These are phyloP conservation scores for Camarhynchus parvulus DNA, from an alignment of 2,113 vertebrate species.

Conservation along the genomic window DNA sequence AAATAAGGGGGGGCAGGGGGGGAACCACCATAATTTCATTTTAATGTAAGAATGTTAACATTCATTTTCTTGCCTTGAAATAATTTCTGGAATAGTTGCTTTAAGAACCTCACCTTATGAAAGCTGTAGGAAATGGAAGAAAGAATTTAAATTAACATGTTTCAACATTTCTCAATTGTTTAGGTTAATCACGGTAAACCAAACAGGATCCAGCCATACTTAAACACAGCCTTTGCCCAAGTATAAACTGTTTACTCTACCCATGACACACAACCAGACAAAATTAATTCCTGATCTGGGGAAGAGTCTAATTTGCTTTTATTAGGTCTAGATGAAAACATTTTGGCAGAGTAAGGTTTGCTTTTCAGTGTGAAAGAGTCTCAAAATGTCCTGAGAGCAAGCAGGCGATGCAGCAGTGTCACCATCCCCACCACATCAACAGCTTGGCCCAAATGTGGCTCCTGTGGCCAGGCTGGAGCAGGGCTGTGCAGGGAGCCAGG, in stretches of 20 bases:
- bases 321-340: background rate
- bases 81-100: conserved; percentile 58
- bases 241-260: conserved; percentile 59
- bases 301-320: conserved; percentile 27
- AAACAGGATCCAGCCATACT: conserved; percentile 51
- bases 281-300: conserved; percentile 45
- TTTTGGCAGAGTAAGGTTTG: background rate
- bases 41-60: background rate
- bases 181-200: conserved; percentile 53
- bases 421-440: background rate
- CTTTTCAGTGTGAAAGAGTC: background rate
- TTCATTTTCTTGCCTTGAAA: background rate
- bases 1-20: background rate
- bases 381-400: rapidly evolving
- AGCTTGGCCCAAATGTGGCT: background rate
- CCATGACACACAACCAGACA: conserved; percentile 30
- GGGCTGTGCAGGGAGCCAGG: rapidly evolving
- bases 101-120: conserved; percentile 27
- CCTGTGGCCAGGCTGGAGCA: background rate
- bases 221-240: conserved; percentile 53
- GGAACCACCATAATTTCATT: background rate
- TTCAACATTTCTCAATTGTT: conserved; percentile 54
- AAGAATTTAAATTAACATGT: conserved; percentile 60
- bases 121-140: conserved; percentile 13
- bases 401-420: rapidly evolving